phyloP scores from a whole-genome alignment of 2,797 vertebrate species.

The Sphenodon punctatus region DNA sequence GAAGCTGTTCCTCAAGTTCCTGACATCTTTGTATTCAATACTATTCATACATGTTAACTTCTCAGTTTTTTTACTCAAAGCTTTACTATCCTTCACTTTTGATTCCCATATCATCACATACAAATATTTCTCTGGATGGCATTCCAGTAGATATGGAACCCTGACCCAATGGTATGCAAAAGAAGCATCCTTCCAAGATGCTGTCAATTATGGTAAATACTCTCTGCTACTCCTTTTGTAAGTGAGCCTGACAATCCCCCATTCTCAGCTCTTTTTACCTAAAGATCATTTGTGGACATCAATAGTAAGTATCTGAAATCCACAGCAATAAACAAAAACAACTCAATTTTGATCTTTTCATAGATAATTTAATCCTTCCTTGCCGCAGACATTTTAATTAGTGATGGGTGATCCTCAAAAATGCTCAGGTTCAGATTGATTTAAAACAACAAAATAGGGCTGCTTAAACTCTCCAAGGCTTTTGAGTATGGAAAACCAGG shows the following conservation, averaged over 20 bases:
- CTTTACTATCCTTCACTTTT: not conserved
- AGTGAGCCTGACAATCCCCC: not conserved
- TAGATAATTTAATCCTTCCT: constrained; percentile 33
- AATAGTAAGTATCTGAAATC: not conserved
- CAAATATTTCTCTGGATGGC: not conserved
- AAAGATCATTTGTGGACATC: not conserved
- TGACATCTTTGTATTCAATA: not conserved
- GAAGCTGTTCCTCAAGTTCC: not conserved
- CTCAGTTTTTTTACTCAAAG: not conserved
- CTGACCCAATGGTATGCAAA: accelerated
- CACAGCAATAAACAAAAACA: not conserved
- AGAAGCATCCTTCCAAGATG: not conserved
- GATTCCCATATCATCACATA: not conserved
- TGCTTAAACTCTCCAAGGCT: constrained; percentile 40
- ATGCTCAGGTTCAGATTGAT: constrained; percentile 46
- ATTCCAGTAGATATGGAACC: not conserved
- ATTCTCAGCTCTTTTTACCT: not conserved
- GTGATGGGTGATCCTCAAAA: constrained; percentile 30
- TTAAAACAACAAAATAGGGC: constrained; percentile 49
- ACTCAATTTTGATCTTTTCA: not conserved
- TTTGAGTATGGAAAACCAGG: constrained; percentile 10
- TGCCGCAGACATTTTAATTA: constrained; percentile 23
- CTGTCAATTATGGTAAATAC: not conserved
- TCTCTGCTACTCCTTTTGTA: not conserved
- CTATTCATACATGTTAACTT: not conserved